Conservation (phyloP, 1,140 invertebrate species). For the Drosophila novamexicana region DNA sequence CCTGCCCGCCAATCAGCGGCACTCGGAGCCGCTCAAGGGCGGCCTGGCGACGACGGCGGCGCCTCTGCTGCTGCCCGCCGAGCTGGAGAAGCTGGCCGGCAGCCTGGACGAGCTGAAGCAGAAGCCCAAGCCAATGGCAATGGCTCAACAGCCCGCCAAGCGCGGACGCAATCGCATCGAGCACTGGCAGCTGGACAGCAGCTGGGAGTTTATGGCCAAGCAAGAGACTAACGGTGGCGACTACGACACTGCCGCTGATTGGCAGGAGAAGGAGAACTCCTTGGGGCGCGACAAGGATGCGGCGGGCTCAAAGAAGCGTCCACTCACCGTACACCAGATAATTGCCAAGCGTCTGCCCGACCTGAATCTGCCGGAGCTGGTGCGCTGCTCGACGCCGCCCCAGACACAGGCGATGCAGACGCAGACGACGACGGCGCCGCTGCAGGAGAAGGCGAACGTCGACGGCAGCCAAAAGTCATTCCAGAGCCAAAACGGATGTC, state of each 20-base stretch:
- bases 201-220: conserved; percentile 94
- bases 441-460: conserved; percentile 32
- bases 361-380: conserved; percentile 79
- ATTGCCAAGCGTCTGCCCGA: conserved; percentile 89
- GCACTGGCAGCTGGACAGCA: conserved; percentile 93
- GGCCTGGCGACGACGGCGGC: conserved; percentile 42
- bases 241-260: conserved; percentile 60
- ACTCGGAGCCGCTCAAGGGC: conserved; percentile 86
- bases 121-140: conserved; percentile 63
- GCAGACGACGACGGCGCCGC: neutral
- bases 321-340: conserved; percentile 90
- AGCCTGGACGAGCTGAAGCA: conserved; percentile 82
- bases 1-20: conserved; percentile 85
- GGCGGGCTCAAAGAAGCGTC: conserved; percentile 84
- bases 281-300: conserved; percentile 56
- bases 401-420: conserved; percentile 24
- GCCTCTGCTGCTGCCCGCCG: conserved; percentile 60
- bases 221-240: conserved; percentile 69
- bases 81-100: conserved; percentile 78
- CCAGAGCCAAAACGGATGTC: conserved; percentile 75
- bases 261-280: conserved; percentile 76
- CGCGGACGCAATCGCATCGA: conserved; percentile 85
- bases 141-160: conserved; percentile 51
- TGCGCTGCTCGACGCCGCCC: conserved; percentile 69
- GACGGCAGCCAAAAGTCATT: conserved; percentile 78